Evolutionary conservation across 2,888 invertebrate genomes (phyloP).

Genomic region (Sarcophaga rosellei): DNA sequence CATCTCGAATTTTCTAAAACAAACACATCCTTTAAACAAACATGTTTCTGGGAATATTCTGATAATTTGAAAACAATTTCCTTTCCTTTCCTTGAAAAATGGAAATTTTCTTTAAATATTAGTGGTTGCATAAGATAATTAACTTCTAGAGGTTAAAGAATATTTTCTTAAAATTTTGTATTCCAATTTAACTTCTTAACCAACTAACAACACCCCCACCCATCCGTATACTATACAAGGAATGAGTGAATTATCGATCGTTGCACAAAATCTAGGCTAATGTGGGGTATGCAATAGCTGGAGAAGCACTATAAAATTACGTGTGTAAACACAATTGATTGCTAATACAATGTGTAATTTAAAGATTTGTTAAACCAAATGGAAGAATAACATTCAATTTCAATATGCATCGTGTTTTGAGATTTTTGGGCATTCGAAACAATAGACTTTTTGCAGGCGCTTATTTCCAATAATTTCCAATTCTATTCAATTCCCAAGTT

Average conservation of each 20-base stretch:
- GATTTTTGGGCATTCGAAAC: no score
- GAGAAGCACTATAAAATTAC: neutral
- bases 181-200: neutral
- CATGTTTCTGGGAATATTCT: neutral
- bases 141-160: neutral
- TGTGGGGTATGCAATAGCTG: neutral
- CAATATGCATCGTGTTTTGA: no score
- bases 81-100: neutral
- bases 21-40: neutral
- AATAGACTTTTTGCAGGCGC: no score
- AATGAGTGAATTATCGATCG: neutral
- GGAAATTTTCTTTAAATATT: neutral
- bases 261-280: neutral
- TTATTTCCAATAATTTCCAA: no score
- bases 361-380: no score
- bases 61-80: neutral
- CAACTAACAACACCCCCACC: neutral
- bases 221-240: neutral
- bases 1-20: neutral
- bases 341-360: no score
- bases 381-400: no score
- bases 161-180: neutral
- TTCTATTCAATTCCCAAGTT: no score
- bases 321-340: neutral
- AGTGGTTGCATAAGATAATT: constrained; percentile 1